Evolutionary conservation across 2,888 invertebrate genomes (phyloP).

Genomic region (Melikaiella ostensackeni): DNA sequence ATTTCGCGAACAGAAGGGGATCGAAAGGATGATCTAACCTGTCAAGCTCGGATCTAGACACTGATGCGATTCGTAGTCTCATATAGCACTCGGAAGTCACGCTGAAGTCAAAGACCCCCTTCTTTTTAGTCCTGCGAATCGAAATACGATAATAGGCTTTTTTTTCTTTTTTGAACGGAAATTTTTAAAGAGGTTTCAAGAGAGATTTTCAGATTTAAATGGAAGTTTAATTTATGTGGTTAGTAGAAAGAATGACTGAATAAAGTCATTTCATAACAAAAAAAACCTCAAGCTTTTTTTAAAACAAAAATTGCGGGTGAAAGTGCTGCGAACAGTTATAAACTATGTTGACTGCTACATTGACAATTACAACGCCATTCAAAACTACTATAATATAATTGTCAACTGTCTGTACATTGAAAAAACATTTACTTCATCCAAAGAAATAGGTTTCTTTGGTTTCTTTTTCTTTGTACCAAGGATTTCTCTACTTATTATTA

Average conservation of each 20-base stretch:
- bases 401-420: no score
- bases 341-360: no score
- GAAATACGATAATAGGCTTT: constrained; percentile 20
- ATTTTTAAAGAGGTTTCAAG: neutral
- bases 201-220: neutral
- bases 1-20: constrained; percentile 57
- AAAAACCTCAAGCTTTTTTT: no score
- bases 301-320: no score
- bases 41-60: constrained; percentile 21
- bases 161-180: neutral
- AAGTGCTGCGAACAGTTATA: no score
- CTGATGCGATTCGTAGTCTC: constrained; percentile 30
- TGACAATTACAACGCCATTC: no score
- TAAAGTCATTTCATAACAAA: no score
- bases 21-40: constrained; percentile 37
- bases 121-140: constrained; percentile 1
- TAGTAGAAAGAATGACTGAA: neutral
- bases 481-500: no score
- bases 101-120: constrained; percentile 9
- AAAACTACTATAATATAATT: no score
- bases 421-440: no score
- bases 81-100: neutral
- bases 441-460: no score
- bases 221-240: neutral
- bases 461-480: no score